Evolutionary conservation across 1,140 invertebrate species (phyloP), one percentile per base, ranked within the genome.

Genomic region (Hycleus cichorii): DNA sequence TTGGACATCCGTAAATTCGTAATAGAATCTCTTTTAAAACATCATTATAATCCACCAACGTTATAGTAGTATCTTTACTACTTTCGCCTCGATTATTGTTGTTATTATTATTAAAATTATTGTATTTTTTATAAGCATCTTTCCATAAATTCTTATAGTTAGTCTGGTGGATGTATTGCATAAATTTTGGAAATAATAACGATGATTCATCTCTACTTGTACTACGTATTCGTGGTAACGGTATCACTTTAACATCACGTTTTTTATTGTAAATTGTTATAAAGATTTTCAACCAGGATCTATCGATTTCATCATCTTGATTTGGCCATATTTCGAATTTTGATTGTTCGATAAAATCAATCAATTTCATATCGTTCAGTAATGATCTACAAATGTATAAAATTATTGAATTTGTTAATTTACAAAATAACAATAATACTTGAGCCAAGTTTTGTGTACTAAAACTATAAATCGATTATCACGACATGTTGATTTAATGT

Each of bases 71-170:
- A 71, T 62, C 72, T 70, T 73, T 65, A 65, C 73, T 64, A 69
- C 62, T 59, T 67, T 77, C 58, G 68, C 42, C 45, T 51, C 50
- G 49, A 24, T 4, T 44, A 76, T 78, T 76, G 81, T 77, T 57
- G 77, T 32, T 32, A 32, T 32, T 32, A 32, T 2, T 32, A 32
- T 4, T 32, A 32, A 7, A 32, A 32, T 32, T 32, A 32, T 32
- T 81, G 75, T 89, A 88, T 76, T 87, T 89, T 67, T 88, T 89
- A 66, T 87, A 89, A 4, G 86, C 83, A 65, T 89, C 83, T 71
- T 90, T 90, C 90, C 89, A 92, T 50, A 91, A 75, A 74, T 89
- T 90, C 67, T 85, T 83, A 68, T 88, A 87, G 77, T 91, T 92
- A 38, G 81, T 87, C 69, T 88, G 82, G 0, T 86, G 82, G 53